Evolutionary conservation across 2,888 invertebrate species (phyloP).

Genomic region (Lasioglossum zephyrum): DNA sequence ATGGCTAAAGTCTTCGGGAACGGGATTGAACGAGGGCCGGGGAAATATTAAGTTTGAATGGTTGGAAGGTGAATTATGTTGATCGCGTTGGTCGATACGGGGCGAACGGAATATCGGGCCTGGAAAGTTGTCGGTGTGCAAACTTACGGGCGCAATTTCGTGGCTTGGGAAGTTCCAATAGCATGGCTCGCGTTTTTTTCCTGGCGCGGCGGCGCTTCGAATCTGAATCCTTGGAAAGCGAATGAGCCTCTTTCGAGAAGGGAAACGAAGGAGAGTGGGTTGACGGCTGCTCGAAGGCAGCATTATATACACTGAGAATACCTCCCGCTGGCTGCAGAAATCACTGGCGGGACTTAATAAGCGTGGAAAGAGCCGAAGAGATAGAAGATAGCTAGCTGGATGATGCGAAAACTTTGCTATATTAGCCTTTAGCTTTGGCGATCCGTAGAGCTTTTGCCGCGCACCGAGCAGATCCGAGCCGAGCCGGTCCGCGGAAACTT

Average conservation of each 20-base stretch:
- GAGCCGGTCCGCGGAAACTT: slow-evolving; percentile 73
- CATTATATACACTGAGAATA: slow-evolving; percentile 70
- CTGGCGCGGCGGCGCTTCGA: slow-evolving; percentile 38
- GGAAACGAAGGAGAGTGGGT: slow-evolving; percentile 59
- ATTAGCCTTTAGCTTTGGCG: slow-evolving; percentile 81
- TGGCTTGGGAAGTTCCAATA: slow-evolving; percentile 50
- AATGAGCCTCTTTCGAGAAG: slow-evolving; percentile 53
- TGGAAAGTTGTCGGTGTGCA: slow-evolving; percentile 37
- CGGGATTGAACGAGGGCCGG: not conserved
- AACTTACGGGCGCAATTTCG: slow-evolving; percentile 43
- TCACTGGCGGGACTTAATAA: slow-evolving; percentile 83
- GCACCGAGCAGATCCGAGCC: slow-evolving; percentile 31
- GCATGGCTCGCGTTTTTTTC: slow-evolving; percentile 36
- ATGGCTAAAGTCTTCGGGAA: not conserved
- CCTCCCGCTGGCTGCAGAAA: slow-evolving; percentile 78
- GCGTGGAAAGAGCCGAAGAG: slow-evolving; percentile 80
- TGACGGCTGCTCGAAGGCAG: slow-evolving; percentile 73
- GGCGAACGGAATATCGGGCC: slow-evolving; percentile 14
- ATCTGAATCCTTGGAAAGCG: slow-evolving; percentile 65
- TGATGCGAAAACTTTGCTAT: slow-evolving; percentile 84
- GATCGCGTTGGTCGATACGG: not conserved
- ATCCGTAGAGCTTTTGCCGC: slow-evolving; percentile 80
- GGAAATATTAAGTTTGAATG: not conserved
- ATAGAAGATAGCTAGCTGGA: slow-evolving; percentile 81
- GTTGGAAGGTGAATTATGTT: not conserved